These are phyloP conservation scores for Manduca sexta DNA, from an alignment of 1,140 invertebrate genomes.

Conservation along the genomic window DNA sequence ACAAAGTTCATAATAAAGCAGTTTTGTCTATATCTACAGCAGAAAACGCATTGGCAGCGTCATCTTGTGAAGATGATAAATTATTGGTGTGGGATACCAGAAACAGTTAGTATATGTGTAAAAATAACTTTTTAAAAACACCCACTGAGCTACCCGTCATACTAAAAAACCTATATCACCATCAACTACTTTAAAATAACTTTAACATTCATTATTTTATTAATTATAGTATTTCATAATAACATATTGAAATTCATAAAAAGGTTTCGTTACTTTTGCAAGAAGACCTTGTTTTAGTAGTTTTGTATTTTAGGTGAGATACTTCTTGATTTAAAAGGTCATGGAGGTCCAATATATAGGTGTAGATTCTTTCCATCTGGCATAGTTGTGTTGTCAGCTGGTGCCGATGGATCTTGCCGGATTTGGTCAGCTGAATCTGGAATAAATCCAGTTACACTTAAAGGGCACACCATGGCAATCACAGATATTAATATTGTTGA, in stretches of 20 bases:
- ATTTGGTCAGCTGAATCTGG: constrained; percentile 83
- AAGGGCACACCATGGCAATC: constrained; percentile 79
- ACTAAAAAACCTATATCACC: too few species aligned
- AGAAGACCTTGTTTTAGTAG: too few species aligned
- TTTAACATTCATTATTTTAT: too few species aligned
- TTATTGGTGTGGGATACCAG: constrained; percentile 78
- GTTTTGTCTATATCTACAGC: constrained; percentile 74
- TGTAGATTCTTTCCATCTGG: constrained; percentile 84
- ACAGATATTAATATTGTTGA: constrained; percentile 80
- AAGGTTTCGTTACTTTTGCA: too few species aligned
- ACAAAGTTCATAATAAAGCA: constrained; percentile 62
- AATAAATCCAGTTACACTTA: constrained; percentile 78
- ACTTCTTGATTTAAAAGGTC: constrained; percentile 77
- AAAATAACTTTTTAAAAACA: too few species aligned
- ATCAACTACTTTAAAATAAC: too few species aligned
- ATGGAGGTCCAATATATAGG: constrained; percentile 80
- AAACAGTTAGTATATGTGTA: constrained; percentile 62
- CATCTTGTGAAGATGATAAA: constrained; percentile 75
- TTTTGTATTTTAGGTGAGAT: constrained; percentile 61
- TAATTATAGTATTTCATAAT: too few species aligned
- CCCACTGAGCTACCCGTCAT: too few species aligned
- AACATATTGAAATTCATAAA: too few species aligned
- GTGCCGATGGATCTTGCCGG: constrained; percentile 80
- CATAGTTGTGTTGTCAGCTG: constrained; percentile 78
- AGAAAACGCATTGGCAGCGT: constrained; percentile 76